Evolutionary conservation across 1,140 invertebrate species (phyloP), one percentile per base, ranked within the genome.

Genomic region (Copidosoma floridanum): DNA sequence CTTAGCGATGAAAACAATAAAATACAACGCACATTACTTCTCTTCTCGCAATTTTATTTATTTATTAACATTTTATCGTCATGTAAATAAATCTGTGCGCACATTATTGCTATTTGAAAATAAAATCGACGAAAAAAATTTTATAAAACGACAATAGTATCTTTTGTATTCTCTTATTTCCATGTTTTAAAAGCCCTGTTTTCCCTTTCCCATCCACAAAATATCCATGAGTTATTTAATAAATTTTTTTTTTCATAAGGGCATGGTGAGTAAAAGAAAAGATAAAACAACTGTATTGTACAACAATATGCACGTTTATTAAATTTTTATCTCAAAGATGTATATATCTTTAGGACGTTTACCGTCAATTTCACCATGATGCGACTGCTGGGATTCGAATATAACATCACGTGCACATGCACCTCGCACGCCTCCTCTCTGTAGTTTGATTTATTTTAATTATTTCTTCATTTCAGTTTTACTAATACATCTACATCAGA

Each of bases 291-390:
- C n/a, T n/a, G n/a, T n/a, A 62, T 57, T 75, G 67, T 77, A 77
- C 74, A 78, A 78, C 72, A 79, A 77, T 76, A 79, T 74, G 75
- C 70, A 78, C 73, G 70, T 79, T 80, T 80, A 80, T 80, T 79
- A 41, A 62, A 62, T 57, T 62, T 55, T 61, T 61, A 73, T 76
- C 68, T 75, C 69, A 77, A 76, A 74, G 71, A 74, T 67, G 68
- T 75, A 73, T n/a, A n/a, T 71, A 80, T 77, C 68, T 74, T 70
- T 54, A 72, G 67, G 72, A 76, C 75, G 71, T 70, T 64, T 65
- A 72, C 69, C 62, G 63, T 65, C 40, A 55, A 55, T 59, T 65
- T 59, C 53, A 47, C 29, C n/a, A 68, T 51, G 66, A 67, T 69
- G 63, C 66, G 55, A 59, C 67, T 56, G 65, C 56, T 64, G 72